Evolutionary conservation across 2,888 invertebrate genomes (phyloP).

Genomic region (Hydrotaea cyrtoneurina): DNA sequence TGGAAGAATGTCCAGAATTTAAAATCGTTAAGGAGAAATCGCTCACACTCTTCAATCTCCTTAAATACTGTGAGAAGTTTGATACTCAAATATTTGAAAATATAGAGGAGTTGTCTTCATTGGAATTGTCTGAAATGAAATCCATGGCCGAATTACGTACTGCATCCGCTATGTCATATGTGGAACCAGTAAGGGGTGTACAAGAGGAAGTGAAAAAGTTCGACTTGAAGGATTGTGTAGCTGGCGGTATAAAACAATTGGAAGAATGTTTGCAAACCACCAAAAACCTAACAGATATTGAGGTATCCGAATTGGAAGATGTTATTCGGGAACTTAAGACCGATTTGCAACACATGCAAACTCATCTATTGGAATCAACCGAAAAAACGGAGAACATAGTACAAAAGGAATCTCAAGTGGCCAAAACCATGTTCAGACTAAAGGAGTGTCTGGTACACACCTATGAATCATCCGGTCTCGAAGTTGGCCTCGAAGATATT

Average conservation of each 20-base stretch:
- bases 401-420: slow-evolving; percentile 68
- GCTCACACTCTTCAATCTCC: slow-evolving; percentile 68
- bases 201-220: slow-evolving; percentile 64
- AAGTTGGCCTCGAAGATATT: slow-evolving; percentile 76
- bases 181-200: slow-evolving; percentile 46
- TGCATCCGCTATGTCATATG: slow-evolving; percentile 34
- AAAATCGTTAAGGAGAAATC: slow-evolving; percentile 70
- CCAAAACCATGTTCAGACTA: slow-evolving; percentile 77
- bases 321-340: slow-evolving; percentile 75
- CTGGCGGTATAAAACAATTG: slow-evolving; percentile 77
- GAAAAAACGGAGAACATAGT: slow-evolving; percentile 66
- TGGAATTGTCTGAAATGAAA: slow-evolving; percentile 83
- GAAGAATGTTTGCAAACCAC: slow-evolving; percentile 75
- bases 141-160: slow-evolving; percentile 81
- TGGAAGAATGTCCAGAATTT: slow-evolving; percentile 70
- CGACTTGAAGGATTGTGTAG: slow-evolving; percentile 70
- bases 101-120: slow-evolving; percentile 82
- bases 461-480: slow-evolving; percentile 75
- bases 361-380: slow-evolving; percentile 65
- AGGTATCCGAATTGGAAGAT: slow-evolving; percentile 71
- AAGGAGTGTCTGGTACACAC: slow-evolving; percentile 79
- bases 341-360: slow-evolving; percentile 73
- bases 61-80: slow-evolving; percentile 76
- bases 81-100: slow-evolving; percentile 80
- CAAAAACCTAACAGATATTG: slow-evolving; percentile 65